Base-by-base conservation (phyloP, 2,888 invertebrate genomes). In the Pilophorus perplexus region DNA sequence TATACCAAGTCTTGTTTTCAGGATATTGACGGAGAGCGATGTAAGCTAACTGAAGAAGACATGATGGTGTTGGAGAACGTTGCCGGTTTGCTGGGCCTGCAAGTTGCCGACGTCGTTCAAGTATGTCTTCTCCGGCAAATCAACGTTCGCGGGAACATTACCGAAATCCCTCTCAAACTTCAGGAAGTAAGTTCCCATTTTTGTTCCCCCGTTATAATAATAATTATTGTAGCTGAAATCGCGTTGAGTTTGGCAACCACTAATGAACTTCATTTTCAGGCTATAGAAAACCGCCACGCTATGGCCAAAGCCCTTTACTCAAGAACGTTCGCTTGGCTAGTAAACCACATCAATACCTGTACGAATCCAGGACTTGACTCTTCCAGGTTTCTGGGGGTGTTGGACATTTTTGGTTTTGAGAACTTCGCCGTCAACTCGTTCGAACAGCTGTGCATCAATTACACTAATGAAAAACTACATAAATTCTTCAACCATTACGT, bases 401-500 rank as follows among this genome's bases (percentile, higher is more conserved):
- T 94, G 42, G 94, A 94, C 77, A 94, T 94, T 73, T 94, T 94
- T 76, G 94, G 93, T 66, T 94, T 94, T 77, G 94, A 94, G 79
- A 93, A 94, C 80, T 94, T 94, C 77, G 81, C 85, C 2, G 81
- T 84, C n/a, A 94, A 94, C 77, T 93, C 93, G 1, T 88, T 94
- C 73, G 94, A 94, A 76, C 94, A 94, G 75, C 83, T 93, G 10
- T 93, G 93, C 76, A 94, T 94, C 71, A 94, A 94, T 79, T 94
- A 93, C 78, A 92, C 93, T 0, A 94, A 94, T 76, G 93, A 94
- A 77, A 94, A 94, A 77, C 81, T 94, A 33, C 94, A 94, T 76
- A 92, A 92, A 80, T 94, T 95, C 81, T 96, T 96, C 79, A 95
- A 95, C 79, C 93, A 95, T 76, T 94, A 95, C 75, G 94, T 96